phyloP scores from a whole-genome alignment of 2,888 invertebrate species.

The Linnaemya vulpina region DNA sequence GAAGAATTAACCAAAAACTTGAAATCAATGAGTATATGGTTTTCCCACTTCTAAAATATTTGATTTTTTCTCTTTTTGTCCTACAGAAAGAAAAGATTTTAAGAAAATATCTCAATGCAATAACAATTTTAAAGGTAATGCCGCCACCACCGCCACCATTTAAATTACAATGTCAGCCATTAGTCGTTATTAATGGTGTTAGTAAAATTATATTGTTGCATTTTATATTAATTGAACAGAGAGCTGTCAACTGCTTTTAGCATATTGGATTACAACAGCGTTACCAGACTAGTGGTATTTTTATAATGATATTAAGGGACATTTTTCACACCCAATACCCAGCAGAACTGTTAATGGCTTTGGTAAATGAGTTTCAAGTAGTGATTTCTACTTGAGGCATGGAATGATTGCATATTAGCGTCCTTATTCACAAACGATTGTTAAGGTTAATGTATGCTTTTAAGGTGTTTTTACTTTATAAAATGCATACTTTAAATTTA shows the following conservation, averaged over 20 bases:
- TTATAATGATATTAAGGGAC: too few relatives aligned
- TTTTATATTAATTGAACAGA: not conserved
- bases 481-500: too few relatives aligned
- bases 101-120: slow-evolving; percentile 21
- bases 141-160: slow-evolving; percentile 51
- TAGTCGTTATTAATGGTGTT: slow-evolving; percentile 4
- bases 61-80: not conserved
- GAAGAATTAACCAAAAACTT: slow-evolving; percentile 3
- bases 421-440: too few relatives aligned
- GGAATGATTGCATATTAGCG: too few relatives aligned
- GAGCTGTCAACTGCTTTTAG: not conserved
- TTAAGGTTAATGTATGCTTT: too few relatives aligned
- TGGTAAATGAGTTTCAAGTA: too few relatives aligned
- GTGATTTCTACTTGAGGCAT: too few relatives aligned
- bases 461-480: too few relatives aligned
- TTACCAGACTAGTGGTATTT: not conserved
- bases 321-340: too few relatives aligned
- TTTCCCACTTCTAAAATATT: slow-evolving; percentile 34
- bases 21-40: slow-evolving; percentile 39
- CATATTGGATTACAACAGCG: not conserved
- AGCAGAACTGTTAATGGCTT: too few relatives aligned
- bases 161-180: slow-evolving; percentile 42
- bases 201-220: slow-evolving; percentile 2
- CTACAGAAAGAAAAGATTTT: not conserved
- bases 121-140: slow-evolving; percentile 21